Conservation (phyloP, 2,888 invertebrate species). For the Ectropis crepuscularia region DNA sequence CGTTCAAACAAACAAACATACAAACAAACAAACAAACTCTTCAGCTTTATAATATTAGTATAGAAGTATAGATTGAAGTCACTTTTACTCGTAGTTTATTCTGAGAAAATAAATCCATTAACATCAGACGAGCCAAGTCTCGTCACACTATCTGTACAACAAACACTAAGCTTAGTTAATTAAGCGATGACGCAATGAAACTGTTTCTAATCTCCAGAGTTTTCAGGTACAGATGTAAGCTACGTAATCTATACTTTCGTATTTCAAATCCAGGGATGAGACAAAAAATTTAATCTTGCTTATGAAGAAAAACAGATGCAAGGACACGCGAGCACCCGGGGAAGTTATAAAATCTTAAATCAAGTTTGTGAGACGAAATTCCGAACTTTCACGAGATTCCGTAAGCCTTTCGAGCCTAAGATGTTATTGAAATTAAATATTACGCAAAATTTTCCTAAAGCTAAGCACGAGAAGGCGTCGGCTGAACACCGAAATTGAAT, state of each 20-base stretch:
- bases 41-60: too few relatives aligned
- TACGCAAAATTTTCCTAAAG: constrained; percentile 68
- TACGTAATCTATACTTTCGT: background rate
- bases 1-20: too few relatives aligned
- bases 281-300: constrained; percentile 34
- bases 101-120: too few relatives aligned
- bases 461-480: constrained; percentile 63
- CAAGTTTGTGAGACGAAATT: constrained; percentile 52
- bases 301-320: constrained; percentile 38
- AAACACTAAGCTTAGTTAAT: too few relatives aligned
- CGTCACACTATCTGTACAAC: too few relatives aligned
- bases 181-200: background rate
- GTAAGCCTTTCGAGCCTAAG: constrained; percentile 61
- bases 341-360: constrained; percentile 51
- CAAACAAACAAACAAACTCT: too few relatives aligned
- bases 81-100: too few relatives aligned
- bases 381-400: constrained; percentile 54
- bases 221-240: too few relatives aligned
- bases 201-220: background rate
- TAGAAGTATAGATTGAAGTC: too few relatives aligned
- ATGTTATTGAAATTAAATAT: constrained; percentile 71
- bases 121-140: too few relatives aligned
- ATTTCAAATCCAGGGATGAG: constrained; percentile 2
- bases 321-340: constrained; percentile 40
- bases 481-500: constrained; percentile 73